Evolutionary conservation across 2,888 invertebrate genomes (phyloP), one percentile per base, ranked within the genome.

Genomic region (Meliscaeva auricollis): DNA sequence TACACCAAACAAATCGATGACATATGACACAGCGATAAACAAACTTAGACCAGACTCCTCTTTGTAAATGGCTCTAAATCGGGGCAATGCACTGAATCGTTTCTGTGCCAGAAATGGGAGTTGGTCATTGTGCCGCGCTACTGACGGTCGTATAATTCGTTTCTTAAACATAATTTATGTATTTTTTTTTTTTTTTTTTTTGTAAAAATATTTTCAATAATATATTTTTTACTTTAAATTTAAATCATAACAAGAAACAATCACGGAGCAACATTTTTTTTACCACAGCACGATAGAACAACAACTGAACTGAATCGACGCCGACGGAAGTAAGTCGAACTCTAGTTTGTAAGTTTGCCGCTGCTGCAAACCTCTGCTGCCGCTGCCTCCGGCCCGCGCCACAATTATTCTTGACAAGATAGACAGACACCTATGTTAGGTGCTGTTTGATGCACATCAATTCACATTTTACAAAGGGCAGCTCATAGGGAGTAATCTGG

Each of bases 1-100:
- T 0, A 97, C 96, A 50, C 97, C 97, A 89, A 97, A 96, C 56
- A 97, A 93, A 90, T 97, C 97, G 17, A 97, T 93, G 30, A 97
- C 95, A 90, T 96, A 97, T 48, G 96, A 93, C 13, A 95, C 93
- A 0, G 96, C 95, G 90, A 96, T 95, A 58, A 95, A 90, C 3
- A 96, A 93, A 38, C 95, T 95, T 5, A 97, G 93, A 66, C 90
- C 89, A 3, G 89, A 88, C 30, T 88, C 85, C 30, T 89, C 89
- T 69, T 90, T 88, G 74, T 88, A 88, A 54, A 88, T 88, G 41
- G 88, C 88, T 3, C 90, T 89, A 73, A 91, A 89, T 68, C 91
- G 90, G 1, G 91, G 91, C 82, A 91, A 87, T 20, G 91, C 91
- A 82, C 91, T 91, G 66, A 91, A 91, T 0, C 91, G 89, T 6